Base-by-base conservation (phyloP, 2,113 vertebrate species). In the Pterocles orientalis region DNA sequence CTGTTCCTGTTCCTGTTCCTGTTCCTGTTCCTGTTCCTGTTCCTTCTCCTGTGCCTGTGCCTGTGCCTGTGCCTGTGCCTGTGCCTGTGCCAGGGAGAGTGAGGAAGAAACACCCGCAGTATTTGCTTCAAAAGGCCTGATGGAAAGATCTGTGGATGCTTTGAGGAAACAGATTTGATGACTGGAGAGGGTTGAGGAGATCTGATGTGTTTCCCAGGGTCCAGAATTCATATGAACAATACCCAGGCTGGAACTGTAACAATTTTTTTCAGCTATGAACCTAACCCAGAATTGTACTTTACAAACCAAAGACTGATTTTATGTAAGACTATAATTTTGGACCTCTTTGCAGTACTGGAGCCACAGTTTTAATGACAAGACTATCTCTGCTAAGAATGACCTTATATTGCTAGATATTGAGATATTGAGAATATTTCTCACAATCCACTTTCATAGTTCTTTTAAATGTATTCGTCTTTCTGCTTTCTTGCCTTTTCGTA, bases 231-330 rank as follows among this genome's bases (percentile, higher is more conserved):
- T 14, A 50, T 23, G 9, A 6, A 15, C 41, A 64, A 76, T 48
- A 18, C 7, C 16, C 15, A 47, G 23, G 23, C 17, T 83, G 39
- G 29, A 80, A 64, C 13, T 56, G 25, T 17, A 94, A n/a, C 7
- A 21, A 7, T 64, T 48, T 51, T 41, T 86, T 86, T 77, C 69
- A 65, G 26, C 28, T 81, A 1, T 69, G 39, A 91, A 39, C 8
- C 2, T 53, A 72, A 12, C 0, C 0, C 1, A 71, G 58, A 4
- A 4, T 61, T 87, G 25, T 21, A 56, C 53, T 72, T 65, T 68
- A 43, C 18, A 72, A 88, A 81, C 4, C 10, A 73, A 88, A 16
- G 24, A 47, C 3, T 50, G 6, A 41, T 50, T 4, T 13, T 23
- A 3, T 8, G 0, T 48, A 57, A 53, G 8, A 39, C 20, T 18